These are phyloP conservation scores for Araneus ventricosus DNA, from an alignment of 1,140 invertebrate genomes.

Conservation along the genomic window DNA sequence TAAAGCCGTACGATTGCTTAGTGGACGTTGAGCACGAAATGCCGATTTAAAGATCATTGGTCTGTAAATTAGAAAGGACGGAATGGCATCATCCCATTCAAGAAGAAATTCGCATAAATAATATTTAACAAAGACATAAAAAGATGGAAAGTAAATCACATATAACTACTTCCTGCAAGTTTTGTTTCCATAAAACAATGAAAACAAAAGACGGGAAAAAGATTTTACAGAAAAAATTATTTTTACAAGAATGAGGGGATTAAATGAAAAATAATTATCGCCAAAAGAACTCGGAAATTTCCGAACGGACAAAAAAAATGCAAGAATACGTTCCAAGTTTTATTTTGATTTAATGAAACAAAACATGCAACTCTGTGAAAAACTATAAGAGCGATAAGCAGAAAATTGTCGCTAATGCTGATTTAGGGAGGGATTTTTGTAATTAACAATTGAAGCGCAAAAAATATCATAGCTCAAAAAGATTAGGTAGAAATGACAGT, in stretches of 20 bases:
- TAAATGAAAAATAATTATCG: slow-evolving; percentile 38
- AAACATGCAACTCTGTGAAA: slow-evolving; percentile 52
- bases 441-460: slow-evolving; percentile 30
- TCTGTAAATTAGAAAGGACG: slow-evolving; percentile 12
- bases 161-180: not conserved
- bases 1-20: not conserved
- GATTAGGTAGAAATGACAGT: slow-evolving; percentile 16
- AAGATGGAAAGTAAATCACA: slow-evolving; percentile 13
- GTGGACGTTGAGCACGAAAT: slow-evolving; percentile 8
- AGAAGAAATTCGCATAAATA: slow-evolving; percentile 7
- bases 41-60: slow-evolving; percentile 1
- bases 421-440: slow-evolving; percentile 40
- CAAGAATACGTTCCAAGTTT: not conserved
- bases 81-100: not conserved
- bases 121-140: not conserved
- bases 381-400: not conserved
- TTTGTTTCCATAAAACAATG: slow-evolving; percentile 8
- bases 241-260: not conserved
- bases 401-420: slow-evolving; percentile 37
- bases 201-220: not conserved
- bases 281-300: not conserved
- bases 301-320: not conserved
- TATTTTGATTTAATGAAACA: slow-evolving; percentile 55
- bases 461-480: slow-evolving; percentile 24
- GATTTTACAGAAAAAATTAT: not conserved